These are phyloP conservation scores for Cryptocephalus moraei DNA, from an alignment of 2,888 invertebrate species.

Conservation along the genomic window DNA sequence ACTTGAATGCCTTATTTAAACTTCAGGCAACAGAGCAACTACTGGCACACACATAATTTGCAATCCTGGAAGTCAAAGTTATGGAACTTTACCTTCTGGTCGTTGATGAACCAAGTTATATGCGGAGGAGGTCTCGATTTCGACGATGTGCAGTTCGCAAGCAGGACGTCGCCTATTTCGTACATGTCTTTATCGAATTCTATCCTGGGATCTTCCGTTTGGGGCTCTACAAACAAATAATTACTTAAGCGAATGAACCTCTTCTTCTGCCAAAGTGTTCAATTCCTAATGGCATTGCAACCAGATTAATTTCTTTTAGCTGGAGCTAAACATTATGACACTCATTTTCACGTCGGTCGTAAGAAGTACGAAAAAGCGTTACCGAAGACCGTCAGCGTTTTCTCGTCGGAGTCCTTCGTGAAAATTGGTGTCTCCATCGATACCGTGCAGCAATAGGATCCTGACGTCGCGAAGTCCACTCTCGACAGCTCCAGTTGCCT, in stretches of 20 bases:
- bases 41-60: no score
- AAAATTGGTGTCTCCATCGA: constrained; percentile 74
- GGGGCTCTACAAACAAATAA: constrained; percentile 42
- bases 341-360: no score
- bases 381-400: constrained; percentile 73
- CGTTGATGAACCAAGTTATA: constrained; percentile 70
- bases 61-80: no score
- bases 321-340: neutral
- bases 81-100: constrained; percentile 47
- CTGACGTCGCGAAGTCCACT: constrained; percentile 70
- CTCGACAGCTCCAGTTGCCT: constrained; percentile 61
- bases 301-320: neutral
- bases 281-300: neutral
- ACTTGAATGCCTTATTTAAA: no score
- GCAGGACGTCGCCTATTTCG: constrained; percentile 55
- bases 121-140: constrained; percentile 63
- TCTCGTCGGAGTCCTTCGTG: constrained; percentile 66
- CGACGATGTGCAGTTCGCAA: constrained; percentile 65
- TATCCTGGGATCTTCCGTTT: constrained; percentile 58
- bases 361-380: constrained; percentile 20
- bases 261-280: neutral
- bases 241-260: neutral
- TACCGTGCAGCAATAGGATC: constrained; percentile 72
- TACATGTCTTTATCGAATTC: constrained; percentile 58
- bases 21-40: no score